Conservation (phyloP, 2,888 invertebrate species). For the Drosophila dives region DNA sequence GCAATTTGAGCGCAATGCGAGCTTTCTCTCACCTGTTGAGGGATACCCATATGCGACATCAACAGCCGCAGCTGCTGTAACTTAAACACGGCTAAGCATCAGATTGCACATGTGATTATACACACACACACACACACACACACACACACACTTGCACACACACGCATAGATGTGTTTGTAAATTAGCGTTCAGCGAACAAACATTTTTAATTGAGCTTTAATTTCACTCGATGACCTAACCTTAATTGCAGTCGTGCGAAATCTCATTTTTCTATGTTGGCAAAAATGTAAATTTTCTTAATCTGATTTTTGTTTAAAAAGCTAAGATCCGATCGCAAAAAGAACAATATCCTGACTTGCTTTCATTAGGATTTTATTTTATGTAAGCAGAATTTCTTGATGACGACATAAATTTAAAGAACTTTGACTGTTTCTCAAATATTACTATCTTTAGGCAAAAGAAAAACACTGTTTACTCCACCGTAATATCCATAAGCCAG, state of each 20-base stretch:
- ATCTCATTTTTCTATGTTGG: neutral
- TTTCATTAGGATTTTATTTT: neutral
- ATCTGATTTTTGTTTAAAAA: neutral
- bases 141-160: neutral
- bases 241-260: neutral
- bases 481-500: neutral
- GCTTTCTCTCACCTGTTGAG: slow-evolving; percentile 59
- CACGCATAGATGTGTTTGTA: neutral
- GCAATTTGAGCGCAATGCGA: slow-evolving; percentile 1
- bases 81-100: slow-evolving; percentile 24
- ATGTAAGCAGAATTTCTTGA: neutral
- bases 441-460: neutral
- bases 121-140: neutral
- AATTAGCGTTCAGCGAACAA: neutral
- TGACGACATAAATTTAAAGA: neutral
- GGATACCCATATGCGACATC: slow-evolving; percentile 11
- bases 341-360: neutral
- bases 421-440: neutral
- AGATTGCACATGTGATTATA: slow-evolving; percentile 26
- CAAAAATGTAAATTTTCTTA: neutral
- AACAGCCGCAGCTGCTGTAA: slow-evolving; percentile 4
- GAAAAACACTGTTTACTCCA: neutral
- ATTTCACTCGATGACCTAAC: neutral
- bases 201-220: neutral
- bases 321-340: neutral